phyloP scores from a whole-genome alignment of 2,888 invertebrate species.

The Papilio protenor region DNA sequence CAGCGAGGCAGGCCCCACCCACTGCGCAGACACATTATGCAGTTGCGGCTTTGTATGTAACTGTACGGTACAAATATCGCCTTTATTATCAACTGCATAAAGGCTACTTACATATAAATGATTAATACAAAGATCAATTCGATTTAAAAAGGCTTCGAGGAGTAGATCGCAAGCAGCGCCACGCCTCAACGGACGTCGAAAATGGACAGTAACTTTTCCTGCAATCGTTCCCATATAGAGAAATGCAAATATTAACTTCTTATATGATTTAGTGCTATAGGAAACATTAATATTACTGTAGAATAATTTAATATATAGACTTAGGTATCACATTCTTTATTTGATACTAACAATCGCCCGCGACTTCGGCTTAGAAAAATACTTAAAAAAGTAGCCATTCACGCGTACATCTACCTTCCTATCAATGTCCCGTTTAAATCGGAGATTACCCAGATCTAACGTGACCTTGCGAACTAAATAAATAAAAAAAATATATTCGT shows the following conservation, averaged over 20 bases:
- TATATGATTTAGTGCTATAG: not conserved
- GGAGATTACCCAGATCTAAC: too few species aligned
- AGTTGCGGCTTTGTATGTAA: conserved; percentile 46
- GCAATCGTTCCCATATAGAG: conserved; percentile 4
- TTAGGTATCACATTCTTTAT: not conserved
- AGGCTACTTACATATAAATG: conserved; percentile 32
- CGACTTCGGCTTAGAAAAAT: too few species aligned
- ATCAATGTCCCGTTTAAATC: too few species aligned
- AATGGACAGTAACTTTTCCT: conserved; percentile 11
- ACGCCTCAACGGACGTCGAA: conserved; percentile 48
- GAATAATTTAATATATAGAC: not conserved
- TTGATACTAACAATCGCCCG: too few species aligned
- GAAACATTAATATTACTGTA: not conserved
- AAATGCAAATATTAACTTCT: not conserved
- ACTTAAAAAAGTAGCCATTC: too few species aligned
- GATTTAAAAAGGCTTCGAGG: conserved; percentile 11
- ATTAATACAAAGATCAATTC: conserved; percentile 43
- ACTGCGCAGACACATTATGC: conserved; percentile 70
- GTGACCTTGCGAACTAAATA: too few species aligned
- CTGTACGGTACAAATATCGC: conserved; percentile 53
- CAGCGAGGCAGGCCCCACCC: conserved; percentile 69
- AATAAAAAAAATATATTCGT: too few species aligned
- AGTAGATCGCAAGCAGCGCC: conserved; percentile 46
- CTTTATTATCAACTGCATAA: conserved; percentile 46
- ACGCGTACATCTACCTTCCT: too few species aligned